Conservation (phyloP, 1,140 invertebrate genomes). For the Brachionus sp. region DNA sequence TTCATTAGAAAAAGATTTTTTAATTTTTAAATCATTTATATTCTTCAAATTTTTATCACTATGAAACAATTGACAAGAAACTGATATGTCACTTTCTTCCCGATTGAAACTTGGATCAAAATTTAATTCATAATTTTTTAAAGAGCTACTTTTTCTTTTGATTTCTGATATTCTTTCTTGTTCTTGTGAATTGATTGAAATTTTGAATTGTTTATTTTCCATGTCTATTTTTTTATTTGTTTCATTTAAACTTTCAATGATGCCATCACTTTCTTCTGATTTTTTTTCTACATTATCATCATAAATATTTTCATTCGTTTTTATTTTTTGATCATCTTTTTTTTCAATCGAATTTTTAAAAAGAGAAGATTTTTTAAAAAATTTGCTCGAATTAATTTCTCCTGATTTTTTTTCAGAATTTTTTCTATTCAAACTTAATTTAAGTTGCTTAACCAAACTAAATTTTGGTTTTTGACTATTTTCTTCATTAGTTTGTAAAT, state of each 20-base stretch:
- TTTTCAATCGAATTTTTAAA: not conserved
- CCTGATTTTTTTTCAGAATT: not conserved
- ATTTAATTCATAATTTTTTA: not conserved
- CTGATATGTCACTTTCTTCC: not conserved
- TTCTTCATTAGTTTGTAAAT: not conserved
- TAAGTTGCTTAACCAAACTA: not conserved
- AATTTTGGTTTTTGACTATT: not conserved
- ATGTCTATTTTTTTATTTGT: not conserved
- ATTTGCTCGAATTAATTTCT: no score
- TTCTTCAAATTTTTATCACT: not conserved
- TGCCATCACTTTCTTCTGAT: no score
- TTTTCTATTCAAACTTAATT: not conserved
- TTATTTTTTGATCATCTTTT: not conserved
- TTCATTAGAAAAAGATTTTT: not conserved
- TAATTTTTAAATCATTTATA: not conserved
- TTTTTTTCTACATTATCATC: not conserved
- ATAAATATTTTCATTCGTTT: not conserved
- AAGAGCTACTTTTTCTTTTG: not conserved
- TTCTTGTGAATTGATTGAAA: not conserved
- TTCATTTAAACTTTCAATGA: not conserved
- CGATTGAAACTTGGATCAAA: not conserved
- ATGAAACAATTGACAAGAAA: not conserved
- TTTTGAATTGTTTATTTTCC: not conserved
- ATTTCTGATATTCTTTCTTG: not conserved
- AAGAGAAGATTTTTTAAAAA: not conserved